phyloP scores from a whole-genome alignment of 1,140 invertebrate genomes.

The Telenomus remus region DNA sequence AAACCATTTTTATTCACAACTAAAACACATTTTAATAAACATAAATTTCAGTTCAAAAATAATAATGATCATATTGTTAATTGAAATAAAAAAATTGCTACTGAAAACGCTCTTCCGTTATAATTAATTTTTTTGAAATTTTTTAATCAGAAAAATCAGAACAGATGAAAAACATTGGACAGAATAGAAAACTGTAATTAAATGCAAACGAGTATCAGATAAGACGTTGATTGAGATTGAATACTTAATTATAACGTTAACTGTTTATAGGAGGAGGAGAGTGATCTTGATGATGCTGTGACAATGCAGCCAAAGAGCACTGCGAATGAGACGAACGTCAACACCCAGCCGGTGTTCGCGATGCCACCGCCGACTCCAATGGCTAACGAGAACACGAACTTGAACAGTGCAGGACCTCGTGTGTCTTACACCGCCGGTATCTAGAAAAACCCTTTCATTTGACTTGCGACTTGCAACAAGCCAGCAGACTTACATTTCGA shows the following conservation, averaged over 20 bases:
- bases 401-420: conserved; percentile 70
- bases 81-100: too few relatives aligned
- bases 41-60: neutral
- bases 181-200: neutral
- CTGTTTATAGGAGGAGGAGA: conserved; percentile 70
- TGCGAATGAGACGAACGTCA: conserved; percentile 55
- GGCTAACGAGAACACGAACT: conserved; percentile 72
- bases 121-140: too few relatives aligned
- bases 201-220: conserved; percentile 1
- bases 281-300: conserved; percentile 70
- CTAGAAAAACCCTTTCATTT: conserved; percentile 42
- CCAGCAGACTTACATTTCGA: too few relatives aligned
- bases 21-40: neutral
- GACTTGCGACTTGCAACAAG: neutral
- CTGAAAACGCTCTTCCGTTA: too few relatives aligned
- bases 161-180: too few relatives aligned
- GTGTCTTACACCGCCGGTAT: conserved; percentile 71
- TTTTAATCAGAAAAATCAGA: too few relatives aligned
- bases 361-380: conserved; percentile 70
- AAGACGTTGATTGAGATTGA: neutral
- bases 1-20: conserved; percentile 2
- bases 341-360: conserved; percentile 66
- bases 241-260: neutral
- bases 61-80: too few relatives aligned
- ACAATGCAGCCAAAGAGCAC: conserved; percentile 69